These are phyloP conservation scores for Tinea pellionella DNA, from an alignment of 2,888 invertebrate genomes.

Conservation along the genomic window DNA sequence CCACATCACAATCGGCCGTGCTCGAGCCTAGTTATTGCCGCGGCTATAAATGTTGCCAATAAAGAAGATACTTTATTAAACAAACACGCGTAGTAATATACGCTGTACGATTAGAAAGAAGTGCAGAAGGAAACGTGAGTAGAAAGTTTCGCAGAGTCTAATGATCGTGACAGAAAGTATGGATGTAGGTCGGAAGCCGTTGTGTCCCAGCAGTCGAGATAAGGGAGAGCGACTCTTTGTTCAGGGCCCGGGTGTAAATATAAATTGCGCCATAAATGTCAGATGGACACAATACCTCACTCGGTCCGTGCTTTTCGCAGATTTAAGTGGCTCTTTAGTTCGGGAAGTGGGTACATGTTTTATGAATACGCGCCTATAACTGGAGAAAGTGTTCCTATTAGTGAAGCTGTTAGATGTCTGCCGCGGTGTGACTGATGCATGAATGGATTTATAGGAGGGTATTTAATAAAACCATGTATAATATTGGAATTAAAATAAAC, in stretches of 20 bases:
- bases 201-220: constrained; percentile 21
- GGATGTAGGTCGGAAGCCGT: not conserved
- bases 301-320: constrained; percentile 28
- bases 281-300: constrained; percentile 44
- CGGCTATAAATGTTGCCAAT: not conserved
- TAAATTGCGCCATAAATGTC: constrained; percentile 55
- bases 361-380: constrained; percentile 5
- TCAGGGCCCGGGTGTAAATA: constrained; percentile 35
- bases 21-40: constrained; percentile 3
- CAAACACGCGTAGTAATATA: not conserved
- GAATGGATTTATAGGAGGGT: not conserved
- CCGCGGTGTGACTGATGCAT: not conserved
- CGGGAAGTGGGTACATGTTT: constrained; percentile 11
- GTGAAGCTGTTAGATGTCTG: not conserved
- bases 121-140: constrained; percentile 5
- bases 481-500: not conserved
- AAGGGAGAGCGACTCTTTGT: constrained; percentile 28
- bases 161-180: constrained; percentile 5
- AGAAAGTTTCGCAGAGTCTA: not conserved
- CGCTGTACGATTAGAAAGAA: not conserved
- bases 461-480: not conserved
- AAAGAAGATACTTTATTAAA: constrained; percentile 3
- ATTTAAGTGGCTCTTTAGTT: constrained; percentile 21
- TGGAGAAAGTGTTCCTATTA: not conserved
- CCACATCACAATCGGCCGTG: constrained; percentile 5